phyloP scores from a whole-genome alignment of 2,113 vertebrate genomes.

The Proterorhinus semilunaris region DNA sequence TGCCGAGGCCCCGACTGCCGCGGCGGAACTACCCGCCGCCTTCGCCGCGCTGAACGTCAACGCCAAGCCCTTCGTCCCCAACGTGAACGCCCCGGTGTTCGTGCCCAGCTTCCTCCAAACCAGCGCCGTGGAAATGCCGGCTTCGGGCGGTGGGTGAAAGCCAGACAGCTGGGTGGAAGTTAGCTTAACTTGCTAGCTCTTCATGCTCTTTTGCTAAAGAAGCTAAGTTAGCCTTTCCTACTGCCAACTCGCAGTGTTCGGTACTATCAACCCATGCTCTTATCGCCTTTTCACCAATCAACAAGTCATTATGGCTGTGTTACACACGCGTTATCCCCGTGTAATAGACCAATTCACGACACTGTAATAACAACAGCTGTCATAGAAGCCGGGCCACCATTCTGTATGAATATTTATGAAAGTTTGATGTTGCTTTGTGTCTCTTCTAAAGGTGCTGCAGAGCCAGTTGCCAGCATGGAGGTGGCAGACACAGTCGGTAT shows the following conservation, averaged over 20 bases:
- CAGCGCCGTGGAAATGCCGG: constrained; percentile 45
- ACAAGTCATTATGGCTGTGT: constrained; percentile 40
- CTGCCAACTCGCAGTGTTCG: constrained; percentile 23
- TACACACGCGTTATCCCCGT: background rate
- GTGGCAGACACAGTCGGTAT: constrained; percentile 90
- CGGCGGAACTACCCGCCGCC: constrained; percentile 83
- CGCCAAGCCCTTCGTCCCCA: constrained; percentile 95
- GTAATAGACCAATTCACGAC: background rate
- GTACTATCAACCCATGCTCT: constrained; percentile 3
- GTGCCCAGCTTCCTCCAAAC: constrained; percentile 85
- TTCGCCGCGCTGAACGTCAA: constrained; percentile 94
- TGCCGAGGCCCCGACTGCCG: constrained; percentile 84
- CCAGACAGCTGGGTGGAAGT: constrained; percentile 47
- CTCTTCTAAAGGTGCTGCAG: constrained; percentile 79
- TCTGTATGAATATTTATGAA: constrained; percentile 28
- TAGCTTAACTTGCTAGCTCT: constrained; percentile 61
- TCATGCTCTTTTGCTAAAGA: constrained; percentile 56
- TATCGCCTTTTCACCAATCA: constrained; percentile 26
- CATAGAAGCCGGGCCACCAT: background rate
- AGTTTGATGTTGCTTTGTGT: constrained; percentile 42
- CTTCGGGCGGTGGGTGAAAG: constrained; percentile 56
- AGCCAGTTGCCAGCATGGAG: constrained; percentile 89
- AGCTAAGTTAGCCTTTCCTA: constrained; percentile 60
- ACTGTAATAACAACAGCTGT: background rate
- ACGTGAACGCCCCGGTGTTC: constrained; percentile 91